Evolutionary conservation across 2,797 vertebrate genomes (phyloP).

Genomic region (Manis pentadactyla): DNA sequence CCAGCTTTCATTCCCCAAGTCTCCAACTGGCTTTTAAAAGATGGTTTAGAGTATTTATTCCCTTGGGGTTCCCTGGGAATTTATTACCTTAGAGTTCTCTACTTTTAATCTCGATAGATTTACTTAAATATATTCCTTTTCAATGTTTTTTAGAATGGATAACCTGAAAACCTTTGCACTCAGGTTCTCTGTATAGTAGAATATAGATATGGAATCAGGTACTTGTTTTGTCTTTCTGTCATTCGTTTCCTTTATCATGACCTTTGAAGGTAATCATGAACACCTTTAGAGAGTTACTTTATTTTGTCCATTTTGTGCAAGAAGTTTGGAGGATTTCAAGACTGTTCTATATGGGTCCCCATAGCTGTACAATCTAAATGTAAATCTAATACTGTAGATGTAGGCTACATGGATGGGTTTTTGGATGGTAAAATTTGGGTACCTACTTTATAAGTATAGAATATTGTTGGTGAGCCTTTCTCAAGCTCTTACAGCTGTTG

Average conservation of each 20-base stretch:
- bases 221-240: not conserved
- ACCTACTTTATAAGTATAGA: not conserved
- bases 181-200: not conserved
- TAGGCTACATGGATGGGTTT: not conserved
- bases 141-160: not conserved
- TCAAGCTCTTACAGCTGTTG: not conserved
- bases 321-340: not conserved
- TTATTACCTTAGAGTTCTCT: not conserved
- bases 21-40: not conserved
- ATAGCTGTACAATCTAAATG: not conserved
- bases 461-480: not conserved
- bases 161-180: not conserved
- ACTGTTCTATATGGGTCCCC: not conserved
- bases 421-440: not conserved
- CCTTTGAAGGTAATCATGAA: not conserved
- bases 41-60: not conserved
- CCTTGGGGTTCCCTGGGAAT: not conserved
- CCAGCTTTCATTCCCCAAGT: not conserved
- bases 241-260: not conserved
- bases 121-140: conserved; percentile 11
- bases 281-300: not conserved
- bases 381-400: not conserved
- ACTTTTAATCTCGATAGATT: not conserved
- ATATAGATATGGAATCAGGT: not conserved
- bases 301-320: not conserved